phyloP scores from a whole-genome alignment of 2,888 invertebrate species.

The Helleia helle region DNA sequence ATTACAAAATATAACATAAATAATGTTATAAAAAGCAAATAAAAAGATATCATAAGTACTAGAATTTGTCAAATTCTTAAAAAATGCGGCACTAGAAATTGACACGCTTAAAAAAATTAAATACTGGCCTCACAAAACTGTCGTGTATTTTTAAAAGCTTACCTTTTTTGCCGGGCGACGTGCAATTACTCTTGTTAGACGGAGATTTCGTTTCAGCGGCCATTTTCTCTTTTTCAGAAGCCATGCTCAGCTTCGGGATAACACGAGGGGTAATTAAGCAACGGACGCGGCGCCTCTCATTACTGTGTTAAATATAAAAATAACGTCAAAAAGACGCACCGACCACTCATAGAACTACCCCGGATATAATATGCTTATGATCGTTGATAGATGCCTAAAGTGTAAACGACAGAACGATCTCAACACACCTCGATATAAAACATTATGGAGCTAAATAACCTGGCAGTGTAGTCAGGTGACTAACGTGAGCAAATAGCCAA shows the following conservation, averaged over 20 bases:
- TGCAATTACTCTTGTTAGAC: slow-evolving; percentile 62
- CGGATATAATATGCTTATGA: slow-evolving; percentile 58
- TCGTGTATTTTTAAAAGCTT: slow-evolving; percentile 19
- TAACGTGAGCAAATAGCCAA: slow-evolving; percentile 49
- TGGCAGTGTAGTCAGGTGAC: slow-evolving; percentile 29
- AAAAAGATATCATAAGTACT: no score
- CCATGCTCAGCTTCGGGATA: slow-evolving; percentile 35
- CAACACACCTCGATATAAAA: neutral
- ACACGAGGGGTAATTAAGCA: slow-evolving; percentile 28
- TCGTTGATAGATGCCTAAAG: slow-evolving; percentile 38
- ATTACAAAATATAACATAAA: no score
- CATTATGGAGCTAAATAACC: neutral
- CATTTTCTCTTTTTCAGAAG: slow-evolving; percentile 67
- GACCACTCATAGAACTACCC: slow-evolving; percentile 40
- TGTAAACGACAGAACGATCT: neutral
- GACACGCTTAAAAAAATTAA: no score
- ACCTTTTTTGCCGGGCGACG: slow-evolving; percentile 71
- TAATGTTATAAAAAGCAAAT: no score
- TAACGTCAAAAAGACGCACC: slow-evolving; percentile 25
- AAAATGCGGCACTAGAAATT: no score
- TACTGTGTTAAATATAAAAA: slow-evolving; percentile 35
- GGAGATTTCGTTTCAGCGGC: slow-evolving; percentile 62
- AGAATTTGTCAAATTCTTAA: no score
- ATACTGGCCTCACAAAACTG: no score
- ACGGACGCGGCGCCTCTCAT: slow-evolving; percentile 46